These are phyloP conservation scores for Penaeus japonicus DNA, from an alignment of 1,140 invertebrate genomes.

Conservation along the genomic window DNA sequence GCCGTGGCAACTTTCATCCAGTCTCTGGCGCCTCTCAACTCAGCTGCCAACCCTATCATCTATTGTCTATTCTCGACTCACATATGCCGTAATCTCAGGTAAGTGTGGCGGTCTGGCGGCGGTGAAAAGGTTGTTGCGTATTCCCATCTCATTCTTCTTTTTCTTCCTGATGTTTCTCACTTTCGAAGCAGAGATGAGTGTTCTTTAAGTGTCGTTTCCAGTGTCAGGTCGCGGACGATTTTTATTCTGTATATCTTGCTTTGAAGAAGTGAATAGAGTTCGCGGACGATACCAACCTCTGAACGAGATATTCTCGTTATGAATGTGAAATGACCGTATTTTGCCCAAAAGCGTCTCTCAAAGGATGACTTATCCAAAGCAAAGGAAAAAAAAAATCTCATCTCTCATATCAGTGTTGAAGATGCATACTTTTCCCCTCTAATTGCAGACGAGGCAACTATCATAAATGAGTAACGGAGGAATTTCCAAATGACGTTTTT, in stretches of 20 bases:
- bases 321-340: neutral
- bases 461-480: too few relatives aligned
- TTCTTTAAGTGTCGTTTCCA: neutral
- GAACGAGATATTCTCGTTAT: neutral
- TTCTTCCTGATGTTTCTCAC: neutral
- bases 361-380: neutral
- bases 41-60: slow-evolving; percentile 92
- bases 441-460: too few relatives aligned
- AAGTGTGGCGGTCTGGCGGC: slow-evolving; percentile 44
- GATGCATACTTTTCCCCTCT: too few relatives aligned
- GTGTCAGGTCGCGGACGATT: neutral
- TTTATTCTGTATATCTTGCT: too few relatives aligned
- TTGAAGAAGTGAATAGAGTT: too few relatives aligned
- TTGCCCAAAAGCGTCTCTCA: too few relatives aligned
- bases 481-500: too few relatives aligned
- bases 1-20: slow-evolving; percentile 92
- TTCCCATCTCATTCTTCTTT: neutral
- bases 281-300: neutral
- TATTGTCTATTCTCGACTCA: slow-evolving; percentile 94
- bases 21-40: slow-evolving; percentile 90
- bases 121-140: neutral
- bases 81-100: slow-evolving; percentile 87
- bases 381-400: neutral
- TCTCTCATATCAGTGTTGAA: too few relatives aligned
- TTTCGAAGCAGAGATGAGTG: neutral